phyloP scores from a whole-genome alignment of 1,140 invertebrate species.

The Gryon sp. region DNA sequence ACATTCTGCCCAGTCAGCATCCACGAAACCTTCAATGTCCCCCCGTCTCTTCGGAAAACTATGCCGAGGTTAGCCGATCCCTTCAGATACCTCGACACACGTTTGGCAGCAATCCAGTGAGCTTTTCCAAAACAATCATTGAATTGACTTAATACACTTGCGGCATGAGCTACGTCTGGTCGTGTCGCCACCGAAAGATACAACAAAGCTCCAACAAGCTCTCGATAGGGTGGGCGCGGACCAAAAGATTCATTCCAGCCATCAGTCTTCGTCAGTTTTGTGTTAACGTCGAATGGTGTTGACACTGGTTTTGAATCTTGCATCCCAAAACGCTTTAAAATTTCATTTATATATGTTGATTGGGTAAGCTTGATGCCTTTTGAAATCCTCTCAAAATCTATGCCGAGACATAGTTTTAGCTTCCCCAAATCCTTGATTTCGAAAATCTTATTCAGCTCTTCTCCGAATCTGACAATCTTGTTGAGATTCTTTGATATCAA shows the following conservation, averaged over 20 bases:
- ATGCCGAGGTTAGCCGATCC: neutral
- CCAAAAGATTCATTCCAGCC: neutral
- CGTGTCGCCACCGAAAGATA: too few species aligned
- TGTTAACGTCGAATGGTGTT: neutral
- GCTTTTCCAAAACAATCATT: slow-evolving; percentile 12
- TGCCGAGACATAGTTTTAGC: neutral
- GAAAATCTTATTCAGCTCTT: neutral
- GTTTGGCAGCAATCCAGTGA: slow-evolving; percentile 67
- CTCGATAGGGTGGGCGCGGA: neutral
- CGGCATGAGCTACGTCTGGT: slow-evolving; percentile 13
- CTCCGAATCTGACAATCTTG: neutral
- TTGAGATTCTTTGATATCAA: neutral
- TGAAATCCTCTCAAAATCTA: neutral
- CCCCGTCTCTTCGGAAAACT: neutral
- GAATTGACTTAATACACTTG: slow-evolving; percentile 8
- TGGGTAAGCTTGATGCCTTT: neutral
- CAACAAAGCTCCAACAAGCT: too few species aligned
- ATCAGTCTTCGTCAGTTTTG: neutral
- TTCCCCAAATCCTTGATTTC: slow-evolving; percentile 1
- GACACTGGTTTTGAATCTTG: neutral
- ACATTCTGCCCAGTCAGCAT: slow-evolving; percentile 65
- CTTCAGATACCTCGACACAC: slow-evolving; percentile 52
- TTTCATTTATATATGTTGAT: neutral
- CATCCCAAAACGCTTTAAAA: neutral
- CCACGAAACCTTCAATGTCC: slow-evolving; percentile 39